Evolutionary conservation across 2,888 invertebrate species (phyloP).

Genomic region (Caenorhabditis wallacei): DNA sequence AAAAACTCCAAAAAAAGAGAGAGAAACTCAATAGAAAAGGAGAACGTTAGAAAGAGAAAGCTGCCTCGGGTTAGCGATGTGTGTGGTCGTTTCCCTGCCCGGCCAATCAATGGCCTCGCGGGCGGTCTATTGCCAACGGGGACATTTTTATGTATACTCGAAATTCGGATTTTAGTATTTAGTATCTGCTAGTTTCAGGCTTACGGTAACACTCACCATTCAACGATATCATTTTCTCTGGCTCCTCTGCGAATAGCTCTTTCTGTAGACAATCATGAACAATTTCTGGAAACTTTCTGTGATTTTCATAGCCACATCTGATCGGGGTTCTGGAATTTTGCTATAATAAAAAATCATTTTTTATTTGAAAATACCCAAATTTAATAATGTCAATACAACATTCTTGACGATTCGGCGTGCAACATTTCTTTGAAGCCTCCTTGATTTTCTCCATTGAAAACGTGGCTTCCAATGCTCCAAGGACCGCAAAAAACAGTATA

Average conservation of each 20-base stretch:
- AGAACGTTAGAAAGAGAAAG: not conserved
- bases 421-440: conserved; percentile 38
- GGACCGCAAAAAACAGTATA: conserved; percentile 5
- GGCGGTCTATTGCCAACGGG: conserved; percentile 5
- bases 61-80: not conserved
- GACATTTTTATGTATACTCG: not conserved
- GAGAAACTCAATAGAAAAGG: not conserved
- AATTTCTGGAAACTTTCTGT: not conserved
- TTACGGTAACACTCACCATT: conserved; percentile 28
- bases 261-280: conserved; percentile 42
- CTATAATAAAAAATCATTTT: not conserved
- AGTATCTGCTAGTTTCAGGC: not conserved
- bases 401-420: conserved; percentile 9
- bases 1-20: not conserved
- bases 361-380: conserved; percentile 4
- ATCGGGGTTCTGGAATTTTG: conserved; percentile 38
- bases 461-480: not conserved
- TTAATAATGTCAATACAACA: conserved; percentile 51
- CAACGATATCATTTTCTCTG: conserved; percentile 24
- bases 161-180: not conserved
- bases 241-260: conserved; percentile 12
- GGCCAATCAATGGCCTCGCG: conserved; percentile 31
- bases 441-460: conserved; percentile 10
- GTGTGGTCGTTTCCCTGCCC: conserved; percentile 8
- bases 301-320: conserved; percentile 48